Evolutionary conservation across 2,888 invertebrate species (phyloP), one percentile per base, ranked within the genome.

Genomic region (Drosophila subquinaria): DNA sequence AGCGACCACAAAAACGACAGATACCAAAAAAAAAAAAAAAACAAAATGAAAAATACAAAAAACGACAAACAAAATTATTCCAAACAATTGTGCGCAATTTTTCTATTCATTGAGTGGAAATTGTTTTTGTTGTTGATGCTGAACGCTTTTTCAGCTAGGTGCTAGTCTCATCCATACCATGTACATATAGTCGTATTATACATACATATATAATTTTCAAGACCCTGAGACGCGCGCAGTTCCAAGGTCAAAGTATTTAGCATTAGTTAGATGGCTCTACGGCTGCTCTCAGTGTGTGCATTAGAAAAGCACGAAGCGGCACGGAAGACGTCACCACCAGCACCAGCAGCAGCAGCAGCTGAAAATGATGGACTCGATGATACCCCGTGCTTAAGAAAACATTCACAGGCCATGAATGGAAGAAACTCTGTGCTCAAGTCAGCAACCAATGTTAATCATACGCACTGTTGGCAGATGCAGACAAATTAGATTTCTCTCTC

Each of bases 51-150:
- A n/a, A 59, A 35, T 47, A 23, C 4, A 27, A 42, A 48, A 76
- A 47, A 62, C 36, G 15, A 17, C 1, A 27, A 38, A 55, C 52
- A 65, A 42, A 76, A 68, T 30, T 30, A 62, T 52, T 70, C 57
- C 79, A 89, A 73, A 85, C 88, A 86, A 85, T 89, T 85, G 89
- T 78, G 75, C 61, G 87, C 81, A 89, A 86, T 89, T 86, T 86
- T 89, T 89, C 86, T 86, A 86, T 86, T 86, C 86, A 86, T 88
- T 86, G 86, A 88, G 86, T 86, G 86, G 86, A 86, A 86, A 86
- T 86, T 89, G 89, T 89, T 68, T 71, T 67, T 82, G 77, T 66
- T 65, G 66, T 75, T 57, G 17, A 33, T 62, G n/a, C 36, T 64
- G 45, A 35, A 45, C 47, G 51, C 55, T 59, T 62, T 59, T 59